These are phyloP conservation scores for Trichechus manatus DNA, from an alignment of 2,113 vertebrate species.

Conservation along the genomic window DNA sequence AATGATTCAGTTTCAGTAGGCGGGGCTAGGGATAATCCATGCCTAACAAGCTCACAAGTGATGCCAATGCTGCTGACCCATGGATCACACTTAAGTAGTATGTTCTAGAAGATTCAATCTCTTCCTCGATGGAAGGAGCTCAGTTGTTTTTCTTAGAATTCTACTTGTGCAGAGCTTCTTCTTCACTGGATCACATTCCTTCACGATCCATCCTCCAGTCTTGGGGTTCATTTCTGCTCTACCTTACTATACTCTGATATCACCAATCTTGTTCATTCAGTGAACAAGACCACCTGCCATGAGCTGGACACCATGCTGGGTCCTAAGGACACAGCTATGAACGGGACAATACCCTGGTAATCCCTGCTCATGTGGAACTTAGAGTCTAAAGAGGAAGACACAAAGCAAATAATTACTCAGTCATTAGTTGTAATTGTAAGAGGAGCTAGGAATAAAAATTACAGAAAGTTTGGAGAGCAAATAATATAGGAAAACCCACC, in stretches of 20 bases:
- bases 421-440: not conserved
- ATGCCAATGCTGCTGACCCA: not conserved
- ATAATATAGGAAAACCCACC: not conserved
- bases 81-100: not conserved
- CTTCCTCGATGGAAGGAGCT: not conserved
- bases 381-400: not conserved
- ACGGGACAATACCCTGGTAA: not conserved
- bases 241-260: not conserved
- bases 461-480: not conserved
- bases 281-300: not conserved
- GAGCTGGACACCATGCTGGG: not conserved
- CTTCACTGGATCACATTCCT: not conserved
- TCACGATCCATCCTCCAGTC: not conserved
- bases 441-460: constrained; percentile 3
- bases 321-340: not conserved
- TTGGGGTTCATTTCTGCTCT: not conserved
- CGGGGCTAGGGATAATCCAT: not conserved
- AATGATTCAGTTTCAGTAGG: not conserved
- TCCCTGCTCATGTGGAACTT: not conserved
- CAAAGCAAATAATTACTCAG: not conserved
- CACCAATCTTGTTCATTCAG: not conserved
- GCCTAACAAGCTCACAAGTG: not conserved
- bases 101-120: not conserved
- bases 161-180: not conserved
- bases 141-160: not conserved